Base-by-base conservation (phyloP, 2,113 vertebrate species). In the Tor tambroides region DNA sequence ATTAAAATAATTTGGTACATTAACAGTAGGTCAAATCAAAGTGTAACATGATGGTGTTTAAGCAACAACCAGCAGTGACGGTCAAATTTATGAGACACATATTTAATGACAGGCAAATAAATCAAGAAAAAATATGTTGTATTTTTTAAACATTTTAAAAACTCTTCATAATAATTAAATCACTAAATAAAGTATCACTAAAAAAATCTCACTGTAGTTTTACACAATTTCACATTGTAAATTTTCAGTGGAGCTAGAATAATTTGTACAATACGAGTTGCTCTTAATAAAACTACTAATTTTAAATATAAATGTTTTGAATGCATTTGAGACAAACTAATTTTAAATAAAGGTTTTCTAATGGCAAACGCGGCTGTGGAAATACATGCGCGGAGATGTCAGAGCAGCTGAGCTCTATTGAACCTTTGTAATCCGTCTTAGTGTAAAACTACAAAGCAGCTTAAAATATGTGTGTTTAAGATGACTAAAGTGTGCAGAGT, bases 391-490 rank as follows among this genome's bases (percentile, higher is more conserved):
- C 11, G 35, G 12, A 15, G 76, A 15, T 17, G 77, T 35, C 69
- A 85, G 46, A 87, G 72, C 77, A 71, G 67, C 88, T 54, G 71
- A 84, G 71, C 83, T 85, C 61, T 85, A 80, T 65, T 83, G 82
- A 38, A 82, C 17, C 74, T 15, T 30, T 61, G 59, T 89, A 85
- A 91, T 89, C 81, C 80, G 76, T 72, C 6, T 91, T 83, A 88
- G 56, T 76, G 59, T 78, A 86, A 69, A 87, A 83, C 90, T 77
- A 89, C 71, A 90, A 87, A 90, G 28, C 35, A 82, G 88, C 92
- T 89, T 90, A 91, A 41, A 87, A 54, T 46, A 84, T 74, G 54
- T 61, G 85, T 78, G 79, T 88, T 21, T 89, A 86, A 90, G 72
- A 88, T 69, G 83, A 86, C 80, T 91, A 63, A 69, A 74, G 78